Evolutionary conservation across 2,888 invertebrate genomes (phyloP), one percentile per base, ranked within the genome.

Genomic region (Cheilosia variabilis): DNA sequence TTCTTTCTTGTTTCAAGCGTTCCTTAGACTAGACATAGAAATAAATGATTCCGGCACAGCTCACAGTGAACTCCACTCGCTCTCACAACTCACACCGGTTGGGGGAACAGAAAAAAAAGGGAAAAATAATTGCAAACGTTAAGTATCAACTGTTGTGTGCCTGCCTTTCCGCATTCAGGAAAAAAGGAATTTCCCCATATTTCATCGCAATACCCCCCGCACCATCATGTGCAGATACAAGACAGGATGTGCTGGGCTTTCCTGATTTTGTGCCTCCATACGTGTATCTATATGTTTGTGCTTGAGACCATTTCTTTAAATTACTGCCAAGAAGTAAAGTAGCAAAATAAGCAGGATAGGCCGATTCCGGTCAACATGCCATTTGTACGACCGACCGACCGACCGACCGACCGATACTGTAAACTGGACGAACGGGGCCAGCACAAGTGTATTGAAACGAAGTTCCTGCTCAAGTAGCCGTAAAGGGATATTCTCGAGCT

Each of bases 321-420:
- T 84, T 75, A 80, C 84, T 84, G 58, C 71, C 75, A 71, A 76
- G 69, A 65, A 86, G 66, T 71, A 72, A 66, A 75, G 80, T 75
- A 69, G 37, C 66, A 78, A 69, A 71, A 66, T 43, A 78, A 83
- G 68, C 69, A 84, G 69, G 75, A 84, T 75, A 71, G 65, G 60
- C 68, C 79, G 75, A 83, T 73, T 83, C 83, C 83, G 84, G 79
- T 80, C 84, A 84, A 75, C 75, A 84, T 84, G 84, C 75, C 73
- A 73, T 81, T 76, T 76, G 57, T 60, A 47, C 53, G 45, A 37
- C 31, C 31, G 31, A 31, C n/a, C n/a, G n/a, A n/a, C n/a, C n/a
- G n/a, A n/a, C n/a, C n/a, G n/a, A n/a, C n/a, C n/a, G n/a, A n/a
- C n/a, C n/a, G n/a, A n/a, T n/a, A n/a, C n/a, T n/a, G 34, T 19